Evolutionary conservation across 2,888 invertebrate species (phyloP).

Genomic region (Eristalis intricaria): DNA sequence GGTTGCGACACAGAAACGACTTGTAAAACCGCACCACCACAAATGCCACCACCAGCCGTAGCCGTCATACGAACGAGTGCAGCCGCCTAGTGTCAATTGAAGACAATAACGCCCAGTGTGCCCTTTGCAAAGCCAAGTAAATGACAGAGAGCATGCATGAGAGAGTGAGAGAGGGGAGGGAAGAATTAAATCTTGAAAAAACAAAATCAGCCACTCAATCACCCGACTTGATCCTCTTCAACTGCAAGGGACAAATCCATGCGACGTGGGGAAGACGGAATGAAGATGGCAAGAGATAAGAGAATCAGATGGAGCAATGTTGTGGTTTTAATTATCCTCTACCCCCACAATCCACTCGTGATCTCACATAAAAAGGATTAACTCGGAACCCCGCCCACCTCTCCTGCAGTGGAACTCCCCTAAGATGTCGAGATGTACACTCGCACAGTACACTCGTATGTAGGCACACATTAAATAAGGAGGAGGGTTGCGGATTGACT

Average conservation of each 20-base stretch:
- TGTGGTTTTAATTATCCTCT: conserved; percentile 71
- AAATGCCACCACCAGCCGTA: conserved; percentile 49
- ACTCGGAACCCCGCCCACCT: background rate
- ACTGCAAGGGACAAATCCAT: conserved; percentile 38
- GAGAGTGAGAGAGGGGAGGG: background rate
- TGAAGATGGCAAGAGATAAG: conserved; percentile 24
- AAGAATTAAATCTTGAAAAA: conserved; percentile 34
- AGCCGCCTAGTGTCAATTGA: conserved; percentile 49
- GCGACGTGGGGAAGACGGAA: background rate
- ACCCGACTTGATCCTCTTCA: conserved; percentile 62
- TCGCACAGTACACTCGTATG: background rate
- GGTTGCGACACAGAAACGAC: conserved; percentile 59
- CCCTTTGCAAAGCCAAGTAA: background rate
- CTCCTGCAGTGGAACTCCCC: background rate
- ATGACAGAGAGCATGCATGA: too few species aligned
- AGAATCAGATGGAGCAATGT: conserved; percentile 53
- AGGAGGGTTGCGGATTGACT: conserved; percentile 27
- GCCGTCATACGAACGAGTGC: conserved; percentile 21
- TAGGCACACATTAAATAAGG: background rate
- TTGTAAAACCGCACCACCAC: conserved; percentile 62
- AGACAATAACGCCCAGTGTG: conserved; percentile 33
- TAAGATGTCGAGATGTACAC: conserved; percentile 6
- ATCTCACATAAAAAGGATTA: conserved; percentile 60
- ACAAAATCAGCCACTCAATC: conserved; percentile 64
- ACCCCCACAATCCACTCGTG: conserved; percentile 55